Evolutionary conservation across 2,888 invertebrate species (phyloP).

Genomic region (Heterodera filipjevi): DNA sequence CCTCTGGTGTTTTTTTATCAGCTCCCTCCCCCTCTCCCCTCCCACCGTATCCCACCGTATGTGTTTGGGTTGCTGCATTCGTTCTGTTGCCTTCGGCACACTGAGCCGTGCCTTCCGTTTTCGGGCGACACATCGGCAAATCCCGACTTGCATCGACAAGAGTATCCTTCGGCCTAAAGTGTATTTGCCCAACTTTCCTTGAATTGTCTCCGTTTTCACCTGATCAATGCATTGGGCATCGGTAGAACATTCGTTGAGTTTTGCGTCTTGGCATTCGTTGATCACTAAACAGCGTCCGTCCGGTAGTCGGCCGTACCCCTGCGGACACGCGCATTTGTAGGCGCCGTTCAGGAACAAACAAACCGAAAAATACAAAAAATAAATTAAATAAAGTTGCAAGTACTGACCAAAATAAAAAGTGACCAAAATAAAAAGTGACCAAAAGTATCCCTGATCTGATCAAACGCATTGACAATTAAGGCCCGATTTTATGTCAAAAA

Average conservation of each 20-base stretch:
- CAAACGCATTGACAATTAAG: too few species aligned
- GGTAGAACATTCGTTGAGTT: constrained; percentile 59
- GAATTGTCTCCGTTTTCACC: constrained; percentile 26
- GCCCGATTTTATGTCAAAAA: too few species aligned
- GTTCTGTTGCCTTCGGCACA: constrained; percentile 60
- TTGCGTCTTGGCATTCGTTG: constrained; percentile 61
- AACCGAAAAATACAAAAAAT: not conserved
- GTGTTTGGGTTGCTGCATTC: constrained; percentile 61
- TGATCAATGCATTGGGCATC: constrained; percentile 63
- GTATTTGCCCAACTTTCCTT: constrained; percentile 34
- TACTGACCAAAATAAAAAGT: not conserved
- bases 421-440: constrained; percentile 48
- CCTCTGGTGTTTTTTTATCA: not conserved
- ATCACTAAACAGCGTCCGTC: constrained; percentile 64
- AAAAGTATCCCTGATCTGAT: too few species aligned
- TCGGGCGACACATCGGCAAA: constrained; percentile 62
- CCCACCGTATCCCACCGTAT: constrained; percentile 41
- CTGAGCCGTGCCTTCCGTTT: constrained; percentile 34
- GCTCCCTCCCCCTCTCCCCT: not conserved
- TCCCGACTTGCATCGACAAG: constrained; percentile 62
- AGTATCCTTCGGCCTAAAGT: constrained; percentile 61
- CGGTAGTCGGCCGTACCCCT: constrained; percentile 54
- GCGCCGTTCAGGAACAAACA: constrained; percentile 59
- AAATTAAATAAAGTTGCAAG: not conserved
- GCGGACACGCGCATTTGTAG: constrained; percentile 52